A percentile compares a stretch with the other conserved stretches of the same genome.
Evolutionary conservation across 2,113 vertebrate genomes (phyloP).

Genomic region (Potamarius usumacintae): DNA sequence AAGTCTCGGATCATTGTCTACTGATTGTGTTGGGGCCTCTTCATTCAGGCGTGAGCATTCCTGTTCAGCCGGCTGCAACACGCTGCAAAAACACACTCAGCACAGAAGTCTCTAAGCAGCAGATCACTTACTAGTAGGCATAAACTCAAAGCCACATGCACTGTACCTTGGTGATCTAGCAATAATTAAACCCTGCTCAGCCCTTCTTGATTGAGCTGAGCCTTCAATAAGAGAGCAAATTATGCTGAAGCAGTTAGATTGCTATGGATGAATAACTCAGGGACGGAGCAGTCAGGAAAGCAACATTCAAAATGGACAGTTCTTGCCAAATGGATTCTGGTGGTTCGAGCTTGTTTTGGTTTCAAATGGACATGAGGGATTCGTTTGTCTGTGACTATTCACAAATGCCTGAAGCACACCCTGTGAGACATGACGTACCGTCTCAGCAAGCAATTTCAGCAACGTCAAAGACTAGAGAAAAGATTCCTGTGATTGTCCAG

Average conservation of each 20-base stretch:
- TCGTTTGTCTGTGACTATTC: conserved; percentile 6
- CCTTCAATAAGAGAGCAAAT: background rate
- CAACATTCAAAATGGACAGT: background rate
- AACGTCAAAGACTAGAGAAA: background rate
- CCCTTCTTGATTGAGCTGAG: background rate
- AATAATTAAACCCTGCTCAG: conserved; percentile 33
- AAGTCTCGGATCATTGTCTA: conserved; percentile 45
- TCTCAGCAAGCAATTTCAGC: background rate
- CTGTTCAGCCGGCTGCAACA: conserved; percentile 34
- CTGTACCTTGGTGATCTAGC: background rate
- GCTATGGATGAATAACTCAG: background rate
- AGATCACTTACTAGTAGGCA: conserved; percentile 17
- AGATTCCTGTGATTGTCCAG: conserved; percentile 36
- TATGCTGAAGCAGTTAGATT: conserved; percentile 23
- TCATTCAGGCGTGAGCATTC: conserved; percentile 11
- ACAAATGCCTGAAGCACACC: background rate
- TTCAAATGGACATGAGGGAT: background rate
- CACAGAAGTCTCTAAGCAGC: conserved; percentile 38
- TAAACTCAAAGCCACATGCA: conserved; percentile 26
- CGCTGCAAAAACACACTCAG: conserved; percentile 47
- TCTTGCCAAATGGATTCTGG: background rate
- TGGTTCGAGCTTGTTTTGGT: background rate
- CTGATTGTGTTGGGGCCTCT: conserved; percentile 41
- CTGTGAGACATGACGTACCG: background rate
- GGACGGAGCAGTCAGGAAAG: background rate